These are phyloP conservation scores for Archips xylosteana DNA, from an alignment of 2,888 invertebrate genomes.

Conservation along the genomic window DNA sequence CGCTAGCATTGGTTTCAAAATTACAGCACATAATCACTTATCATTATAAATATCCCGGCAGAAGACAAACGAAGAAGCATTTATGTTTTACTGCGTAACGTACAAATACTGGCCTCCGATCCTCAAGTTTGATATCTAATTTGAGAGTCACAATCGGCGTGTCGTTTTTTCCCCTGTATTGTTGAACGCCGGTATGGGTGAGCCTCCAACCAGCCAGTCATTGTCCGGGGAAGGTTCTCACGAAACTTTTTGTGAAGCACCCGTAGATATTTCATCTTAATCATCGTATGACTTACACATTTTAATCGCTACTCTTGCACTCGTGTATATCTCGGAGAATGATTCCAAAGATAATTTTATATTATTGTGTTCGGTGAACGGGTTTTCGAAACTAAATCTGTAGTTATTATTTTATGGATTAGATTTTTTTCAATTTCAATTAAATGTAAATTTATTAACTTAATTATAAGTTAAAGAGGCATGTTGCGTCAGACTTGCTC, in stretches of 20 bases:
- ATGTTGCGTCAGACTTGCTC: too few relatives aligned
- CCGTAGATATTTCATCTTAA: conserved; percentile 68
- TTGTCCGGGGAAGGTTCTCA: conserved; percentile 72
- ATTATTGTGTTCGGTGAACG: conserved; percentile 7
- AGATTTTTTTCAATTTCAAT: not conserved
- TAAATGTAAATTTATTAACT: not conserved
- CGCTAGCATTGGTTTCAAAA: too few relatives aligned
- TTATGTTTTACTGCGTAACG: conserved; percentile 38
- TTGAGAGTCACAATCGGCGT: conserved; percentile 63
- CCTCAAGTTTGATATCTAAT: conserved; percentile 64
- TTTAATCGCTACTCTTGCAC: conserved; percentile 59
- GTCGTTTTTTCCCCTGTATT: conserved; percentile 61
- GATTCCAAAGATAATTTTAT: conserved; percentile 25
- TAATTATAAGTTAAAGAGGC: not conserved
- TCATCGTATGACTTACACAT: conserved; percentile 64
- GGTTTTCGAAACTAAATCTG: not conserved
- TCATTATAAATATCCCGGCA: too few relatives aligned
- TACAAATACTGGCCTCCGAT: conserved; percentile 54
- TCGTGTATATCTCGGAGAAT: conserved; percentile 23
- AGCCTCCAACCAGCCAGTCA: conserved; percentile 45
- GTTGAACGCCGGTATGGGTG: conserved; percentile 54
- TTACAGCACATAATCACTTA: too few relatives aligned
- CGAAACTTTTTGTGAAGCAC: conserved; percentile 73
- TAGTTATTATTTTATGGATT: not conserved
- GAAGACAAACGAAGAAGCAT: not conserved